Evolutionary conservation across 2,888 invertebrate species (phyloP), one percentile per base, ranked within the genome.

Genomic region (Calliopum simillimum): DNA sequence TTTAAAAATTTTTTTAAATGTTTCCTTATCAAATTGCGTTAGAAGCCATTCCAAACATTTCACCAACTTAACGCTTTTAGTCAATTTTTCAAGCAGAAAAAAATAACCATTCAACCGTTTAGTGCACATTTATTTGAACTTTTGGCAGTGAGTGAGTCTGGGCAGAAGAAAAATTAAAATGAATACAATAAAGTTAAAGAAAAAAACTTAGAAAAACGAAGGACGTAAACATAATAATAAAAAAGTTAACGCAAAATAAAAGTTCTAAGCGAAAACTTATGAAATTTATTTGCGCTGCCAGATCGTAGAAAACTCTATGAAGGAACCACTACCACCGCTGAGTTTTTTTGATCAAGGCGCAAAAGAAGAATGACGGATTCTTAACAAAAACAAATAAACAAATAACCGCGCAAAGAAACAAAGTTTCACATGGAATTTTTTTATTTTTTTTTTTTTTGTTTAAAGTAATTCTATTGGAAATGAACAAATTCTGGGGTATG

Each of bases 261-360:
- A 71, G 68, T 73, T 73, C 53, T 63, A 66, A 71, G 67, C 69
- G 58, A 58, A 41, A 73, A 73, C 70, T 70, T 73, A 70, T 69
- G 64, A 70, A 71, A 73, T 73, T 73, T 73, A 71, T 73, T 68
- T 56, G 58, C 67, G 46, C 59, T 14, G 25, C 33, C n/a, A 64
- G 8, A 14, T 64, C 51, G 64, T 14, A 41, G 19, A n/a, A 5
- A 49, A 53, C 21, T 13, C 5, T 53, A 21, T 4, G 23, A 5
- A 13, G 21, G 53, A 12, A 46, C 44, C n/a, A 11, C 16, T 44
- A 61, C 61, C 46, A 19, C 61, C 19, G 46, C 21, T 33, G 33
- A 33, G 33, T 33, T 33, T 8, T 8, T 33, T 33, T 33, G 33
- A 33, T 8, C 33, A 33, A 33, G 33, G 8, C 5, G 33, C 8